Conservation (phyloP, 2,797 vertebrate genomes). For the Furcifer pardalis region DNA sequence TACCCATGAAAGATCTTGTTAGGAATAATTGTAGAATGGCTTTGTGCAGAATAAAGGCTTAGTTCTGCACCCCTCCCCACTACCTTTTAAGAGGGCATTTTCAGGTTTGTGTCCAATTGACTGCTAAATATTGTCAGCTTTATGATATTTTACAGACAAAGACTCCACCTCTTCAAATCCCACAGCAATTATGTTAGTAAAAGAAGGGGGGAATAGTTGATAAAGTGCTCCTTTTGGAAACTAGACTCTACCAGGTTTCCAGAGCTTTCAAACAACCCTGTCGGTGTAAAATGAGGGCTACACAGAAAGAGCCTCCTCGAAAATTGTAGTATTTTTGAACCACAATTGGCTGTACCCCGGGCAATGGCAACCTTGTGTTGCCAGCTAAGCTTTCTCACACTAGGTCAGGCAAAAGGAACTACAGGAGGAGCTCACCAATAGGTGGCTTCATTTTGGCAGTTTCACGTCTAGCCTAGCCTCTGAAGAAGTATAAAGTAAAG, state of each 20-base stretch:
- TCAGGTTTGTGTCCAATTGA: neutral
- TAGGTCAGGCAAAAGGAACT: no score
- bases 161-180: rapidly evolving
- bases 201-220: neutral
- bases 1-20: neutral
- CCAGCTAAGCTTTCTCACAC: no score
- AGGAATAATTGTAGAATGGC: rapidly evolving
- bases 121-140: neutral
- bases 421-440: no score
- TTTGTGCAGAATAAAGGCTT: neutral
- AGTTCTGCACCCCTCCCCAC: rapidly evolving
- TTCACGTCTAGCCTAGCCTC: no score
- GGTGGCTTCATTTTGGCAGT: no score
- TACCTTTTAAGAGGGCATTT: neutral
- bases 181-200: neutral
- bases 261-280: neutral
- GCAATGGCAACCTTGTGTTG: no score
- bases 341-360: no score
- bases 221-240: neutral
- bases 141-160: rapidly evolving
- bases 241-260: neutral
- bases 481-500: no score
- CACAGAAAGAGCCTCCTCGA: no score
- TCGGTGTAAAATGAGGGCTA: slow-evolving; percentile 10
- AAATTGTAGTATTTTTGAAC: no score